Evolutionary conservation across 2,888 invertebrate species (phyloP), one percentile per base, ranked within the genome.

Genomic region (Lordiphosa fenestrarum): DNA sequence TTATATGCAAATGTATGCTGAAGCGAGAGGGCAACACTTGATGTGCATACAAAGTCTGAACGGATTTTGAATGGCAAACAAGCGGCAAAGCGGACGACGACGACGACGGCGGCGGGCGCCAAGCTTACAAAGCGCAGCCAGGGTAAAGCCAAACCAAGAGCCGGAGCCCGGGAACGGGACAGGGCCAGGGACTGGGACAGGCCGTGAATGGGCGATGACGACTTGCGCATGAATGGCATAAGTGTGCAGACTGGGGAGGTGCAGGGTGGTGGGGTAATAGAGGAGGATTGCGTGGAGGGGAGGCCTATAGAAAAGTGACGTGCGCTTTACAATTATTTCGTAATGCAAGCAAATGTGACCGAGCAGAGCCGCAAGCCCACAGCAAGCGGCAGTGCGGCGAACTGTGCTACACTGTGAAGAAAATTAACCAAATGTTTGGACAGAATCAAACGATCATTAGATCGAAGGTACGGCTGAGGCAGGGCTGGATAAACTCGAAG

Each of bases 11-110:
- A 55, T 59, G 41, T 21, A 25, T 23, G 57, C 61, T 53, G 10
- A 58, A 76, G 71, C 65, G 81, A 76, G 82, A 77, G 52, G 73
- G 65, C 65, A 81, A 73, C 48, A 56, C 49, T 61, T 58, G 62
- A 72, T 84, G 71, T 70, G 80, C 85, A 85, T 74, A 83, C 73
- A 83, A 84, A 83, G 84, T 83, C 84, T 85, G 81, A 81, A 81
- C 73, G 85, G 85, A 75, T 80, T 83, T 83, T 83, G 85, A 83
- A 85, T 83, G 85, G 74, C 84, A 80, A 83, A 82, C 83, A 75
- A 80, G 71, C 72, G 74, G 66, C 58, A 50, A 58, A 51, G 72
- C 68, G 69, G 55, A 51, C 60, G 66, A 48, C 41, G 39, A 35
- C n/a, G 39, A 35, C 25, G 23, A 19, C 6, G 44, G 44, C 48